These are phyloP conservation scores for Anser brachyrhynchus DNA, from an alignment of 2,113 vertebrate genomes.

Conservation along the genomic window DNA sequence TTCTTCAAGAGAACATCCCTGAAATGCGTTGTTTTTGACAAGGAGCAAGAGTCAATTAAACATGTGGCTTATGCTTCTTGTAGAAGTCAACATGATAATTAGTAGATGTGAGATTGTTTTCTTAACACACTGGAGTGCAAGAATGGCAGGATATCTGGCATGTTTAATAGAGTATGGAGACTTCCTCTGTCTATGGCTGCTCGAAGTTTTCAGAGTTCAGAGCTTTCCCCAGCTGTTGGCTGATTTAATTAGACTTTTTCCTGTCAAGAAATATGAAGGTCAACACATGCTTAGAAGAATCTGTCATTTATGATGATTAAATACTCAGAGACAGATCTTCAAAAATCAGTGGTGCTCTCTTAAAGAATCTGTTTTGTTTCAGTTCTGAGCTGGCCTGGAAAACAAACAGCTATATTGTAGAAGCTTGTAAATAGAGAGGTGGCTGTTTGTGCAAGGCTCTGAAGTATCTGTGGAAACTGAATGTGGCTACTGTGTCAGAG, in stretches of 20 bases:
- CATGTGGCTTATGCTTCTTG: neutral
- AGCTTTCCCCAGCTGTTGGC: conserved; percentile 48
- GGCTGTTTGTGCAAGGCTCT: neutral
- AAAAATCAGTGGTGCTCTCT: neutral
- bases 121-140: neutral
- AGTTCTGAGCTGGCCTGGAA: neutral
- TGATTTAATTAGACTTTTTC: conserved; percentile 37
- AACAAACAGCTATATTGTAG: neutral
- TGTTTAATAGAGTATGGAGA: neutral
- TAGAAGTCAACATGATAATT: neutral
- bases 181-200: neutral
- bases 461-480: neutral
- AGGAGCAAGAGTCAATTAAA: conserved; percentile 13
- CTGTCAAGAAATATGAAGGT: conserved; percentile 44
- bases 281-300: conserved; percentile 29
- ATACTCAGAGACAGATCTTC: neutral
- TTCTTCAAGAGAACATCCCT: neutral
- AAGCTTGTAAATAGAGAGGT: neutral
- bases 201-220: neutral
- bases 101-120: conserved; percentile 8
- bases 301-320: conserved; percentile 38
- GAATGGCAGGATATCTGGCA: conserved; percentile 6
- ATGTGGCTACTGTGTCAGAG: neutral
- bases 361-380: neutral
- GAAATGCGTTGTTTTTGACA: conserved; percentile 23